Base-by-base conservation (phyloP, 2,888 invertebrate genomes). In the Blera fallax region DNA sequence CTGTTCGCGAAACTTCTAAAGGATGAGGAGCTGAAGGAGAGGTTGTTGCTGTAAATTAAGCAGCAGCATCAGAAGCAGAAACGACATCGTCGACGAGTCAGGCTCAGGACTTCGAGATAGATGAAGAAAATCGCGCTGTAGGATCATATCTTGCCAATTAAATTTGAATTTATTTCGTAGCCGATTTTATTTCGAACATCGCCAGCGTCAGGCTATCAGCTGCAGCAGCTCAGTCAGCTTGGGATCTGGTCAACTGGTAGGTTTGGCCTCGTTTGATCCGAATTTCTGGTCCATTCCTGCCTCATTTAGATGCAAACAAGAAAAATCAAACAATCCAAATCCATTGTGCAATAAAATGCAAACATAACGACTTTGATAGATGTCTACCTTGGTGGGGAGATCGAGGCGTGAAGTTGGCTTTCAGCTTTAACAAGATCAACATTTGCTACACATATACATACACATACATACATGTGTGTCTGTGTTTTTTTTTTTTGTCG, bases 81-180 rank as follows among this genome's bases (percentile, higher is more conserved):
- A 60, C 74, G 60, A 85, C 87, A 79, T 77, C 65, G 81, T 70
- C 67, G 56, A 67, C 78, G 76, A 69, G 18, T 32, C 34, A 48
- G 27, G 54, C 18, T 37, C 65, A 62, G 73, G 54, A 52, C 58
- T 54, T 58, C 52, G 10, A 76, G 65, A 77, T 72, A 67, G 85
- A 77, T 76, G 85, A 77, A 72, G 65, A 29, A 81, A 81, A 81
- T 85, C 85, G 85, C 76, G 84, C 69, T 84, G 81, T 85, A 69
- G 88, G 88, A 88, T 88, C 88, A 88, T 87, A 88, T 88, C 88
- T 87, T 90, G 90, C 91, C 91, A 91, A 91, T 91, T 91, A 91
- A 91, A 91, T 91, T 91, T 91, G 90, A 90, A 91, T 91, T 90
- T 91, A 91, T 90, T 90, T 90, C 88, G 88, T 88, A 87, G 87